Conservation (phyloP, 2,888 invertebrate species). For the Drosophila imparisetae region DNA sequence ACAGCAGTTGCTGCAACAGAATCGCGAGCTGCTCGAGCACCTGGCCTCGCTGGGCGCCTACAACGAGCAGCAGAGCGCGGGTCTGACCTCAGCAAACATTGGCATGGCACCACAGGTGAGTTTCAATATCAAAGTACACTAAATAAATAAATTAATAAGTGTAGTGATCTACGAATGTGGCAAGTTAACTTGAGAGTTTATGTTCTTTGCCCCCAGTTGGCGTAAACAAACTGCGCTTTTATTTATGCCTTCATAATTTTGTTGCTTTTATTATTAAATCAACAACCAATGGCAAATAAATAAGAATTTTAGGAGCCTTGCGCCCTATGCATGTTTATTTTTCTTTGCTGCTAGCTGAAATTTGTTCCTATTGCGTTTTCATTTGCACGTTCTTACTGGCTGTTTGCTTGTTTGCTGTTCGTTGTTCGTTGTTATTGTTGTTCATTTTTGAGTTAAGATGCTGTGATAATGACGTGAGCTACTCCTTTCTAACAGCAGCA, state of each 20-base stretch:
- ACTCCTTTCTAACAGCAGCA: constrained; percentile 51
- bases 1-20: constrained; percentile 96
- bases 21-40: constrained; percentile 97
- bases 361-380: constrained; percentile 39
- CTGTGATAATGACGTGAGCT: constrained; percentile 56
- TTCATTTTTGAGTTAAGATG: constrained; percentile 40
- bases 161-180: constrained; percentile 20
- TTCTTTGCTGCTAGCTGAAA: constrained; percentile 42
- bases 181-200: constrained; percentile 49
- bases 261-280: constrained; percentile 38
- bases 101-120: constrained; percentile 89
- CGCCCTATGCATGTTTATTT: constrained; percentile 55
- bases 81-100: constrained; percentile 85
- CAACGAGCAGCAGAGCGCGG: constrained; percentile 91
- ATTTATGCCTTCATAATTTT: constrained; percentile 60
- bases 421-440: constrained; percentile 40
- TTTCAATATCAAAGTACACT: constrained; percentile 12
- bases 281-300: constrained; percentile 10
- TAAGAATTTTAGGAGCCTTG: constrained; percentile 8
- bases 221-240: constrained; percentile 56
- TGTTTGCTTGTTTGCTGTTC: constrained; percentile 39
- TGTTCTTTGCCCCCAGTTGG: constrained; percentile 45
- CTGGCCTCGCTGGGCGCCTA: constrained; percentile 95
- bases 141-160: constrained; percentile 4
- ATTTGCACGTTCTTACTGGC: constrained; percentile 56